These are phyloP conservation scores for Eudorcas thomsonii DNA, from an alignment of 2,113 vertebrate species.

Conservation along the genomic window DNA sequence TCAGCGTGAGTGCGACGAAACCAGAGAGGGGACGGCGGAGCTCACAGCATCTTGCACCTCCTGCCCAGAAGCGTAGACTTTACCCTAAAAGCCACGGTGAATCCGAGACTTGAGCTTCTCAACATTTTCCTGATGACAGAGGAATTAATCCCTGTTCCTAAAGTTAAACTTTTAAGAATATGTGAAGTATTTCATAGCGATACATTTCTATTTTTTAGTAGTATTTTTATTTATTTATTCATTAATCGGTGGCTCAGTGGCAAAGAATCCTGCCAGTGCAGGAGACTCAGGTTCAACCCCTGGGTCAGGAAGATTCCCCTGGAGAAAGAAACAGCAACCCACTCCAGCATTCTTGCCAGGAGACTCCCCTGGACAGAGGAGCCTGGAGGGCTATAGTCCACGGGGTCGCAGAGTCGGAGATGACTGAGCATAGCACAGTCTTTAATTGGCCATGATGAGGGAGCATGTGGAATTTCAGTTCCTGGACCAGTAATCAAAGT, in stretches of 20 bases:
- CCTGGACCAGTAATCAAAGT: not conserved
- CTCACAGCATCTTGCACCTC: not conserved
- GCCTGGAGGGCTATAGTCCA: not conserved
- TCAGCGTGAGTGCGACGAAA: not conserved
- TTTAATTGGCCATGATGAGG: not conserved
- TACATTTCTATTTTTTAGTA: not conserved
- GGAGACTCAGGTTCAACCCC: not conserved
- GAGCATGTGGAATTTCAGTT: not conserved
- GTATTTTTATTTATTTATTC: not conserved
- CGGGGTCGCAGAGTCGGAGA: not conserved
- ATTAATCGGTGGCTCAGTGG: not conserved
- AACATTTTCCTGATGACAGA: not conserved
- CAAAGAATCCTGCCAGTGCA: not conserved
- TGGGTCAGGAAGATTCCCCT: not conserved
- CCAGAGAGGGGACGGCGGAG: not conserved
- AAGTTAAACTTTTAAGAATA: not conserved
- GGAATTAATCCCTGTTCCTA: not conserved
- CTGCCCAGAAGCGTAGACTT: fast-evolving
- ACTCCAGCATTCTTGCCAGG: not conserved
- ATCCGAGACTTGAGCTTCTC: not conserved
- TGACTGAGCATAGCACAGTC: not conserved
- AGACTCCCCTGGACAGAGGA: not conserved
- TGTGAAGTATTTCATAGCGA: too few relatives aligned
- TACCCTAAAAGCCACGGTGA: not conserved
- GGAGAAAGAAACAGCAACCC: not conserved